Percentiles rank a stretch among this genome's conserved stretches.
Evolutionary conservation across 2,888 invertebrate species (phyloP).

Genomic region (Eupsilia transversa): DNA sequence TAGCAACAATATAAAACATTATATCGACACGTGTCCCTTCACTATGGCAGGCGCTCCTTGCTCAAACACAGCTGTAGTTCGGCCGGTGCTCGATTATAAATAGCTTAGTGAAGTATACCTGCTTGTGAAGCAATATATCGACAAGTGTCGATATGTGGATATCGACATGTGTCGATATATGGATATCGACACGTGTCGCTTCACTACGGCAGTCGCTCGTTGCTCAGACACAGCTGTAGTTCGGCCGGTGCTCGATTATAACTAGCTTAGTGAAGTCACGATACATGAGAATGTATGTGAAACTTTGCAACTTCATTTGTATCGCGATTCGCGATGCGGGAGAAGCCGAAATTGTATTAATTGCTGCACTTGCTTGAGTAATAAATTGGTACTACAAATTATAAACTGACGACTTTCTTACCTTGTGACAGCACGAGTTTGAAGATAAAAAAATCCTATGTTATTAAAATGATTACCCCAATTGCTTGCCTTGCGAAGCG

Average conservation of each 20-base stretch:
- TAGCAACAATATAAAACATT: slow-evolving; percentile 5
- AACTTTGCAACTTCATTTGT: slow-evolving; percentile 47
- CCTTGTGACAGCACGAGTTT: neutral
- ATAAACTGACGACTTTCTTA: neutral
- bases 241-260: slow-evolving; percentile 82
- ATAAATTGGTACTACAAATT: neutral
- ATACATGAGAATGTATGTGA: slow-evolving; percentile 56
- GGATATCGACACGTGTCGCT: slow-evolving; percentile 51
- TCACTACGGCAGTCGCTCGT: slow-evolving; percentile 74
- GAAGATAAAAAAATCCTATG: neutral
- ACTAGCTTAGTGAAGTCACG: slow-evolving; percentile 79
- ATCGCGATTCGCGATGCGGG: neutral
- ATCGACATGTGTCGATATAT: slow-evolving; percentile 33
- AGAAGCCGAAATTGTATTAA: slow-evolving; percentile 6
- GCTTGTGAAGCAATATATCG: slow-evolving; percentile 1
- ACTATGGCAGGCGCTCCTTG: slow-evolving; percentile 64
- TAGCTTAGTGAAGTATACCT: slow-evolving; percentile 76
- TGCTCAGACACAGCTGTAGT: slow-evolving; percentile 87
- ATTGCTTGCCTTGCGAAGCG: neutral
- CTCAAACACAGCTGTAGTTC: slow-evolving; percentile 68
- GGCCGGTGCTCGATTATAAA: slow-evolving; percentile 83
- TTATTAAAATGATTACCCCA: neutral
- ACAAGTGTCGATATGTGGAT: slow-evolving; percentile 1
- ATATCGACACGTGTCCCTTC: slow-evolving; percentile 58
- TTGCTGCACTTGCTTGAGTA: neutral